phyloP scores from a whole-genome alignment of 2,113 vertebrate species.

The Rhinopomastus cyanomelas region DNA sequence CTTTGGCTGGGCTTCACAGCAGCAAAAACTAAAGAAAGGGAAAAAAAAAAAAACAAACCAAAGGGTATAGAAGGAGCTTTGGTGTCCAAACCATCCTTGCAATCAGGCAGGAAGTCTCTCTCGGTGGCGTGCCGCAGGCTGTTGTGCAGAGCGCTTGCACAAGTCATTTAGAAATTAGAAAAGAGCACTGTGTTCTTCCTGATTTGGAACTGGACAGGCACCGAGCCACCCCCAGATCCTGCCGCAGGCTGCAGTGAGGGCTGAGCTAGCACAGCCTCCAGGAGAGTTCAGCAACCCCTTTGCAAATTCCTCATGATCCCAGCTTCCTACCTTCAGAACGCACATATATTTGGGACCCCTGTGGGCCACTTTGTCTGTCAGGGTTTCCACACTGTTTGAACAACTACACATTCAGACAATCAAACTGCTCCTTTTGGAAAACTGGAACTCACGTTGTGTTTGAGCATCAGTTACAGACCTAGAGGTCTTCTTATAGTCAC shows the following conservation, averaged over 20 bases:
- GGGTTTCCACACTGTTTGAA: not conserved
- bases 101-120: conserved; percentile 53
- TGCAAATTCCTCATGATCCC: not conserved
- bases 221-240: not conserved
- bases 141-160: conserved; percentile 55
- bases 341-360: not conserved
- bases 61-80: conserved; percentile 36
- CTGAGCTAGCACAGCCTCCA: not conserved
- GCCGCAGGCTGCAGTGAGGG: not conserved
- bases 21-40: not conserved
- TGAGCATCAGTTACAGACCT: not conserved
- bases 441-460: not conserved
- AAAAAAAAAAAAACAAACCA: not conserved
- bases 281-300: not conserved
- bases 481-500: not conserved
- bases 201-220: conserved; percentile 1
- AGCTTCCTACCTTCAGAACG: not conserved
- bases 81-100: conserved; percentile 43
- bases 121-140: conserved; percentile 33
- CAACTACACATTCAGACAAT: not conserved
- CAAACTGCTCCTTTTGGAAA: not conserved
- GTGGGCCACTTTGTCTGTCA: not conserved
- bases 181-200: conserved; percentile 10
- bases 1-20: not conserved
- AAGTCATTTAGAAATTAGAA: conserved; percentile 61